Evolutionary conservation across 2,797 vertebrate genomes (phyloP).

Genomic region (Megalops cyprinoides): DNA sequence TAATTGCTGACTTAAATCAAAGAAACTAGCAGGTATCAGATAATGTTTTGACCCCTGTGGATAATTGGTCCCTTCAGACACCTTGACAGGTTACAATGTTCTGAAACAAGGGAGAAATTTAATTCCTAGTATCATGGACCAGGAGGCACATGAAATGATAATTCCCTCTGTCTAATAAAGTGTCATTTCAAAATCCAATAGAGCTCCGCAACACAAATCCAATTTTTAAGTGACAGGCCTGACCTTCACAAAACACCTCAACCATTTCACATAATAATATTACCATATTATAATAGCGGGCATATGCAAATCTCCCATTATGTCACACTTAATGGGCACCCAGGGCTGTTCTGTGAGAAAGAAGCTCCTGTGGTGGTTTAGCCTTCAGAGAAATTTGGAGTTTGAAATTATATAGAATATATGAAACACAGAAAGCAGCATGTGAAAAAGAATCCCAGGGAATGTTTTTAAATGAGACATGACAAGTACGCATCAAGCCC

Average conservation of each 20-base stretch:
- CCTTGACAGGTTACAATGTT: neutral
- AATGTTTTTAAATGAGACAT: neutral
- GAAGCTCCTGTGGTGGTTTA: too few relatives aligned
- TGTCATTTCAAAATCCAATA: slow-evolving; percentile 4
- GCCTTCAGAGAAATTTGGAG: neutral
- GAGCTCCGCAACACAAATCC: neutral
- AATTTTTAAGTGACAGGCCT: slow-evolving; percentile 5
- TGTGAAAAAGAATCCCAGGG: neutral
- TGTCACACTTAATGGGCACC: too few relatives aligned
- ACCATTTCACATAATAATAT: neutral
- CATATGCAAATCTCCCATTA: too few relatives aligned
- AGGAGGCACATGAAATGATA: neutral
- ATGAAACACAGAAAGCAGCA: neutral
- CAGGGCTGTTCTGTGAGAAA: too few relatives aligned
- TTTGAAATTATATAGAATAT: neutral
- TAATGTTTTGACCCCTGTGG: slow-evolving; percentile 59
- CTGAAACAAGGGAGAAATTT: neutral
- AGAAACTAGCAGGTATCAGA: slow-evolving; percentile 49
- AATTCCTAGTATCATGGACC: neutral
- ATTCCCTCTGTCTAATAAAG: neutral
- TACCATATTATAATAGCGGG: neutral
- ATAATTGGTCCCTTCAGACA: neutral
- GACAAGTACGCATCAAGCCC: neutral
- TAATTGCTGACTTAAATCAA: neutral
- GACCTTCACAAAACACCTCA: neutral